Evolutionary conservation across 1,140 invertebrate species (phyloP).

Genomic region (Xylocopa sonorina): DNA sequence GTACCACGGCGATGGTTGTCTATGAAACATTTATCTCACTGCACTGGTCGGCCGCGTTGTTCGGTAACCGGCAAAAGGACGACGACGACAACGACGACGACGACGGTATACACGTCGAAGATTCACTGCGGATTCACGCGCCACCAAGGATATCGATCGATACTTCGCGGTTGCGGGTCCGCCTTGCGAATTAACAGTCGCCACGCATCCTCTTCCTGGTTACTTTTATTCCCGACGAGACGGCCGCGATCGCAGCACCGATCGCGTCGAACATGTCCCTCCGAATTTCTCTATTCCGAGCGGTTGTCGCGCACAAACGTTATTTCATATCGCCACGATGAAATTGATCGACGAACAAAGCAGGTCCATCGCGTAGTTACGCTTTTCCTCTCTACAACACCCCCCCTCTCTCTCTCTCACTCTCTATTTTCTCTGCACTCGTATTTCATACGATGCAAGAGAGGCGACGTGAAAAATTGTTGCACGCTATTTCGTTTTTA

Average conservation of each 20-base stretch:
- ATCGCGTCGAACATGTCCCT: background rate
- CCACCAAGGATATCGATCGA: constrained; percentile 27
- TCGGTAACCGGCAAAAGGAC: constrained; percentile 19
- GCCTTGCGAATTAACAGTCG: constrained; percentile 14
- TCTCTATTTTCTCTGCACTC: background rate
- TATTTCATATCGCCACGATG: background rate
- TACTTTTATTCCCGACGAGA: background rate
- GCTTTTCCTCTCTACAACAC: too few species aligned
- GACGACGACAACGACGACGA: background rate
- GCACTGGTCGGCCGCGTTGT: constrained; percentile 45
- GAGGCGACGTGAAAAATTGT: constrained; percentile 7
- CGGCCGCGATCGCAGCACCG: background rate
- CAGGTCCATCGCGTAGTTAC: too few species aligned
- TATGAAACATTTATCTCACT: constrained; percentile 71
- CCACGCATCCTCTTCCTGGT: background rate
- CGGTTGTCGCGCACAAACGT: background rate
- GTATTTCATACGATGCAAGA: background rate
- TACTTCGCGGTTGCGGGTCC: background rate
- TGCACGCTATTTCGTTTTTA: constrained; percentile 21
- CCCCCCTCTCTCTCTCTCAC: background rate
- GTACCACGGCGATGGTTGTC: constrained; percentile 47
- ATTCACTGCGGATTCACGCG: constrained; percentile 54
- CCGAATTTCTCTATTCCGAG: background rate
- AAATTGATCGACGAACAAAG: constrained; percentile 19
- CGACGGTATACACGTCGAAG: constrained; percentile 15